Conservation (phyloP, 30 jellyfish, hydroid and myxozoan species). For the Aurelia sp. region DNA sequence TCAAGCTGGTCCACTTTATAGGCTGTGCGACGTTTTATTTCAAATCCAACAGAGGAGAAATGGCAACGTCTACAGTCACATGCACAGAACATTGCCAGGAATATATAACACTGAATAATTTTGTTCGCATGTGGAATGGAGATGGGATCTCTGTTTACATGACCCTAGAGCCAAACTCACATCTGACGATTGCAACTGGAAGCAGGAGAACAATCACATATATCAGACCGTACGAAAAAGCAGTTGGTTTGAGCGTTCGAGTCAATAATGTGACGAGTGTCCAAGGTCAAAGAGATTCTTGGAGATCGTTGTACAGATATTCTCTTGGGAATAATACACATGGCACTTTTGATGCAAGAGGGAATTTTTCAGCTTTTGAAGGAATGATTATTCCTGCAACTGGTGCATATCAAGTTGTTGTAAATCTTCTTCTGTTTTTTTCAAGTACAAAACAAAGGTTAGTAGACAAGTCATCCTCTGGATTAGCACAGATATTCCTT, state of each 20-base stretch:
- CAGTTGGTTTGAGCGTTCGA: constrained; percentile 56
- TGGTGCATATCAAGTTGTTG: constrained; percentile 80
- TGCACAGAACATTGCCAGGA: constrained; percentile 55
- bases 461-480: background rate
- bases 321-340: constrained; percentile 32
- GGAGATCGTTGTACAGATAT: constrained; percentile 34
- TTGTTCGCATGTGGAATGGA: constrained; percentile 54
- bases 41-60: constrained; percentile 54
- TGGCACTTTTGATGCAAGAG: constrained; percentile 74
- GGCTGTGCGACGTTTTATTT: constrained; percentile 61
- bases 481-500: too few species aligned
- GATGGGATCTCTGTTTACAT: constrained; percentile 50
- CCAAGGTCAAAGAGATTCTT: constrained; percentile 9
- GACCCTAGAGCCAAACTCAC: constrained; percentile 27
- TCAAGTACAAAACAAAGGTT: constrained; percentile 22
- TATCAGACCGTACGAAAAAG: constrained; percentile 37
- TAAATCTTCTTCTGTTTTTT: constrained; percentile 53
- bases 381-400: constrained; percentile 71
- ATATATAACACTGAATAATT: constrained; percentile 52
- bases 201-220: constrained; percentile 46
- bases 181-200: constrained; percentile 41
- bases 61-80: constrained; percentile 46
- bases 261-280: constrained; percentile 19
- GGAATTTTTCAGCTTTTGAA: constrained; percentile 49
- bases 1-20: constrained; percentile 33